These are phyloP conservation scores for Tragopan temminckii DNA, from an alignment of 2,797 vertebrate genomes.

Conservation along the genomic window DNA sequence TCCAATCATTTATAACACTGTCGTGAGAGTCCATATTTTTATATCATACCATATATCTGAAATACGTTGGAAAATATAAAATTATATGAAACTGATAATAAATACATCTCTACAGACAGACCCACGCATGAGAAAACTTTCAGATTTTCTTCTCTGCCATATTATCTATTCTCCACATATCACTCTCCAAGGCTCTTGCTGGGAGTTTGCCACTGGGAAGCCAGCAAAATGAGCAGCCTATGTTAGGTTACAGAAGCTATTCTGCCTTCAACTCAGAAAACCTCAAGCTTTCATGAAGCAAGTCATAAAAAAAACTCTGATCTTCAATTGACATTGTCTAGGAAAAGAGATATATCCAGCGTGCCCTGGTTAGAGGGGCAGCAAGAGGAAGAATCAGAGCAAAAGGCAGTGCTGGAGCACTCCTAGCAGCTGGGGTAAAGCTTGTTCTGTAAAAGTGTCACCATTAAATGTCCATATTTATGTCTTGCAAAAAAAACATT, in stretches of 20 bases:
- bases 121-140: neutral
- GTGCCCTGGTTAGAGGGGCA: neutral
- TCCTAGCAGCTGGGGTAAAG: neutral
- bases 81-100: constrained; percentile 61
- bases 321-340: neutral
- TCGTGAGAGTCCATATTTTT: neutral
- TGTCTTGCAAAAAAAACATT: neutral
- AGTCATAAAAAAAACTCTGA: neutral
- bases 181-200: constrained; percentile 35
- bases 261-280: constrained; percentile 9
- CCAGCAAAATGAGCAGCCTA: constrained; percentile 10
- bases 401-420: neutral
- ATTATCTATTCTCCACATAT: constrained; percentile 25
- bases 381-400: neutral
- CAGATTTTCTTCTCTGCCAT: constrained; percentile 34
- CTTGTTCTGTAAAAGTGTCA: neutral
- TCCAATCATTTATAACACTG: constrained; percentile 53
- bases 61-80: constrained; percentile 59
- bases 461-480: neutral
- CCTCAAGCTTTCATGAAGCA: neutral
- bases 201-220: constrained; percentile 38
- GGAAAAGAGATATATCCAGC: neutral
- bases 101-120: constrained; percentile 52
- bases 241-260: neutral
- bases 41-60: constrained; percentile 44